Evolutionary conservation across 1,140 invertebrate genomes (phyloP), one percentile per base, ranked within the genome.

Genomic region (Galleria mellonella): DNA sequence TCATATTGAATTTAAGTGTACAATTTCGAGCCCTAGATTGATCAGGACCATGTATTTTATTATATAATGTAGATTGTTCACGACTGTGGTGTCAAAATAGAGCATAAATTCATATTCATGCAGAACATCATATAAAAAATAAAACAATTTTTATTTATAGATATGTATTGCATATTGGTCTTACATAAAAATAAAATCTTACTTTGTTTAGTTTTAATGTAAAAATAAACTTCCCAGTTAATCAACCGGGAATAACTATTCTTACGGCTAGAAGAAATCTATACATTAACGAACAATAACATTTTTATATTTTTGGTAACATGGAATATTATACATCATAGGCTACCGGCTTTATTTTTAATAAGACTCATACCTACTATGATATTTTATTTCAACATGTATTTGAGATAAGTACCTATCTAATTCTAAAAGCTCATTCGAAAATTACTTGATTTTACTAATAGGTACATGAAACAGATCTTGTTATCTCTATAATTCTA

Each of bases 121-220:
- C 17, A 23, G 11, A 33, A 11, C 7, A 33, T 10, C 30, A n/a
- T 11, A 1, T n/a, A 8, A 39, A 11, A 51, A 56, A 56, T 62
- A 62, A 49, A 51, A 38, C 36, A 46, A 32, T 35, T 53, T 39
- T 42, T 56, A 62, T 66, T 65, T 57, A 47, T 66, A 78, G 68
- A 81, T 78, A 73, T 83, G 76, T 83, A 78, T 83, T 79, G 64
- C 66, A 76, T 75, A 78, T 74, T 81, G 70, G 68, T 79, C 66
- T 72, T 74, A 83, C 73, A 79, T 58, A 81, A 83, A n/a, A 81
- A 83, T 83, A 83, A 81, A 81, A 77, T 74, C 49, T 73, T 77
- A 72, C 52, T 68, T 62, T 73, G 62, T 52, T 63, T 60, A 3
- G 6, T 2, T 72, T 62, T 65, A 55, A 69, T 82, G 77, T 74